Evolutionary conservation across 1,140 invertebrate genomes (phyloP), one percentile per base, ranked within the genome.

Genomic region (Diachasmimorpha longicaudata): DNA sequence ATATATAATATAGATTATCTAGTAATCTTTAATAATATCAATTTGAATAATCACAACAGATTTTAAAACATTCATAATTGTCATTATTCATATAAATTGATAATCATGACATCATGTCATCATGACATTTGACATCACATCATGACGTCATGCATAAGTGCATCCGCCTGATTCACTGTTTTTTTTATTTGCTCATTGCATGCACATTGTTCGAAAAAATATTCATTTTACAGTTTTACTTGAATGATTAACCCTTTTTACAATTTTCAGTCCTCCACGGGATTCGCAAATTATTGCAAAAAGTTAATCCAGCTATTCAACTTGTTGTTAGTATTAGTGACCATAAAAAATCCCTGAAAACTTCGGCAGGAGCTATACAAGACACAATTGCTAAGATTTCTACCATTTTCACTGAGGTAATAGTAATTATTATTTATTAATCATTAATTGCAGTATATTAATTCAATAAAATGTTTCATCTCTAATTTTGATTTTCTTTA

Each of bases 291-390:
- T 79, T 81, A 6, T 77, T 87, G 67, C 87, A 85, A 68, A 80
- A 86, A 46, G 80, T 81, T 9, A 85, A 85, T 77, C 76, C 82
- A 0, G 46, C 79, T 6, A 79, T 88, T 11, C 84, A 84, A 55
- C 83, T 88, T 52, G 73, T 85, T 11, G 46, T 87, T 70, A 85
- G 86, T 36, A 75, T 88, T 21, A 78, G 72, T 19, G 87, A 89
- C 14, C 75, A 80, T 5, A 73, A 77, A 19, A 81, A 78, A 5
- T 73, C 72, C 0, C 77, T 88, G 0, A 82, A 73, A 25, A 84
- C 79, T 78, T 85, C 86, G 19, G 77, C 75, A 4, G 79, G 67
- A 16, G 68, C 79, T 4, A 81, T 82, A 44, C 83, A 85, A 48
- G 81, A 84, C 72, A 75, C 81, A 39, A 48, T 70, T 0, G 79